These are phyloP conservation scores for Zaprionus inermis DNA, from an alignment of 1,140 invertebrate species.

Conservation along the genomic window DNA sequence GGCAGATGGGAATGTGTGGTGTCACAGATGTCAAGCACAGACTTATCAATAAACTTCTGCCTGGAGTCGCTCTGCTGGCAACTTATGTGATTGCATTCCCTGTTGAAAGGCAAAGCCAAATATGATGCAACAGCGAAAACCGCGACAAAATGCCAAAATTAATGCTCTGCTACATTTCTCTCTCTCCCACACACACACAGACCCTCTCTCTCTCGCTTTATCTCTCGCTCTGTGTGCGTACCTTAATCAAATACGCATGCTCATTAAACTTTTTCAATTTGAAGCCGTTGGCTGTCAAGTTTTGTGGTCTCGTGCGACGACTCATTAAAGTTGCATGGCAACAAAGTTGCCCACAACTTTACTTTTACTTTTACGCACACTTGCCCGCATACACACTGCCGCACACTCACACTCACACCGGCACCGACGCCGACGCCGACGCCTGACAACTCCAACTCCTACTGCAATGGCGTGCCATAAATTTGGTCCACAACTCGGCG, in stretches of 20 bases:
- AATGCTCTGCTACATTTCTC: slow-evolving; percentile 2
- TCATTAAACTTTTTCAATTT: slow-evolving; percentile 82
- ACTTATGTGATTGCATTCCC: slow-evolving; percentile 49
- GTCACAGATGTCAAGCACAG: slow-evolving; percentile 46
- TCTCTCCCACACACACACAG: neutral
- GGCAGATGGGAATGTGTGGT: neutral
- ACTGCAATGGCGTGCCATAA: slow-evolving; percentile 61
- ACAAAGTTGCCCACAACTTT: slow-evolving; percentile 67
- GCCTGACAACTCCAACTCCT: slow-evolving; percentile 10
- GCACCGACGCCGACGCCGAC: slow-evolving; percentile 2
- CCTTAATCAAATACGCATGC: slow-evolving; percentile 73
- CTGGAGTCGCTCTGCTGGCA: slow-evolving; percentile 10
- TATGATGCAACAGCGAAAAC: slow-evolving; percentile 17
- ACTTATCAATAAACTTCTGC: slow-evolving; percentile 41
- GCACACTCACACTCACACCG: neutral
- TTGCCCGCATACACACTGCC: neutral
- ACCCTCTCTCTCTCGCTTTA: neutral
- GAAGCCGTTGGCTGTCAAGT: slow-evolving; percentile 70
- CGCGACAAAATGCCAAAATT: slow-evolving; percentile 8
- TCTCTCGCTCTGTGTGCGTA: slow-evolving; percentile 5
- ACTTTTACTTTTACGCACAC: slow-evolving; percentile 40
- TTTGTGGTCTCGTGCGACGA: slow-evolving; percentile 68
- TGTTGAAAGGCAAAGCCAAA: slow-evolving; percentile 26
- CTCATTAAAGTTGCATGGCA: slow-evolving; percentile 79
- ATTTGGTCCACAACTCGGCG: slow-evolving; percentile 35